A percentile compares a stretch with the other conserved stretches of the same genome.
phyloP scores from a whole-genome alignment of 2,888 invertebrate genomes.

The Mimumesa dahlbomi region DNA sequence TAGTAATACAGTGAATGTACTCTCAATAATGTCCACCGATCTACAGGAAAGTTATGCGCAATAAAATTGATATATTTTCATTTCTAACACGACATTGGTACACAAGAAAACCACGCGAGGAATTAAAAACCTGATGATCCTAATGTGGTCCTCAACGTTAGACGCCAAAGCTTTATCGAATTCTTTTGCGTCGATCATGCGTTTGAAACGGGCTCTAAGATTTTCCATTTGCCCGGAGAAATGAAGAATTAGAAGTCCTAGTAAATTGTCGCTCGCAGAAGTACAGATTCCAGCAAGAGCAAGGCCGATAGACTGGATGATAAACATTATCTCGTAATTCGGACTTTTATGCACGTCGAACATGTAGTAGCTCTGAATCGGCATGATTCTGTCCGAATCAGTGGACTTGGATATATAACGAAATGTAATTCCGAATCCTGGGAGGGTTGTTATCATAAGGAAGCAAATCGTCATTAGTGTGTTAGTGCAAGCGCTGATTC shows the following conservation, averaged over 20 bases:
- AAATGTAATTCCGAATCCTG: constrained; percentile 27
- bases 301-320: not conserved
- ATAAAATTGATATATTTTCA: too few relatives aligned
- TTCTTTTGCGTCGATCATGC: not conserved
- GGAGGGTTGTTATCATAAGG: not conserved
- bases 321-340: constrained; percentile 21
- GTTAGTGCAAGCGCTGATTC: not conserved
- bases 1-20: constrained; percentile 11
- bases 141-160: constrained; percentile 16
- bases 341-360: constrained; percentile 14
- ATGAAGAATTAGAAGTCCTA: constrained; percentile 28
- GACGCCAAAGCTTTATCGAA: constrained; percentile 1
- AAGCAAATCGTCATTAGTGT: not conserved
- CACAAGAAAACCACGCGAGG: not conserved
- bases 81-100: not conserved
- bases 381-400: not conserved
- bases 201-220: constrained; percentile 13
- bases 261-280: constrained; percentile 12
- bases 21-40: constrained; percentile 2
- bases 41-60: too few relatives aligned
- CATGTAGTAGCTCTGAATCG: constrained; percentile 10
- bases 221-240: constrained; percentile 35
- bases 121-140: constrained; percentile 33
- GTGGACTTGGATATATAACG: constrained; percentile 25
- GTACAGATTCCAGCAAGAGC: not conserved